Evolutionary conservation across 2,888 invertebrate genomes (phyloP).

Genomic region (Teinopalpus imperialis): DNA sequence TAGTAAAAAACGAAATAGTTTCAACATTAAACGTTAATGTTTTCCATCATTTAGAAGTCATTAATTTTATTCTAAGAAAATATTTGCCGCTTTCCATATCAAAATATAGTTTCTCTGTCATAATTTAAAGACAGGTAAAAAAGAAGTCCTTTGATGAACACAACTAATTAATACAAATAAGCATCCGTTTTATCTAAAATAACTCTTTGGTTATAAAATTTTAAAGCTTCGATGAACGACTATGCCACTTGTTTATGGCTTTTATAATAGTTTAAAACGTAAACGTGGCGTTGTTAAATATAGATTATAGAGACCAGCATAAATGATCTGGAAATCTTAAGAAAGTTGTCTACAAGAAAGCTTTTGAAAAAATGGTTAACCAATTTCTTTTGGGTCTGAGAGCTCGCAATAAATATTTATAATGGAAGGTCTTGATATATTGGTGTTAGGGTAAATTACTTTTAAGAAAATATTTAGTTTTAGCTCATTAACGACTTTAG

Average conservation of each 20-base stretch:
- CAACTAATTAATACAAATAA: constrained; percentile 71
- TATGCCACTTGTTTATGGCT: constrained; percentile 62
- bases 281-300: constrained; percentile 53
- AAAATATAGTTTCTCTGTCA: constrained; percentile 15
- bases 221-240: constrained; percentile 62
- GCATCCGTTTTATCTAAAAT: constrained; percentile 49
- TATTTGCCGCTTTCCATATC: constrained; percentile 3
- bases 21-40: too few species aligned
- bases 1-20: too few species aligned
- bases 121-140: constrained; percentile 30
- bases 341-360: constrained; percentile 16
- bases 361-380: constrained; percentile 35
- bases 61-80: too few species aligned
- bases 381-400: constrained; percentile 35
- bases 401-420: constrained; percentile 30
- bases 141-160: constrained; percentile 49
- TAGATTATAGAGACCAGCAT: constrained; percentile 41
- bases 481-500: constrained; percentile 58
- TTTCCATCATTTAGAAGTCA: too few species aligned
- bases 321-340: constrained; percentile 29
- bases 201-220: constrained; percentile 57
- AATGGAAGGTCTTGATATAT: constrained; percentile 36
- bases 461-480: constrained; percentile 55
- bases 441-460: constrained; percentile 45
- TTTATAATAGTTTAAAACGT: constrained; percentile 65